Percentiles rank a stretch among this genome's conserved stretches.
Evolutionary conservation across 2,113 vertebrate genomes (phyloP).

Genomic region (Polyodon spathula): DNA sequence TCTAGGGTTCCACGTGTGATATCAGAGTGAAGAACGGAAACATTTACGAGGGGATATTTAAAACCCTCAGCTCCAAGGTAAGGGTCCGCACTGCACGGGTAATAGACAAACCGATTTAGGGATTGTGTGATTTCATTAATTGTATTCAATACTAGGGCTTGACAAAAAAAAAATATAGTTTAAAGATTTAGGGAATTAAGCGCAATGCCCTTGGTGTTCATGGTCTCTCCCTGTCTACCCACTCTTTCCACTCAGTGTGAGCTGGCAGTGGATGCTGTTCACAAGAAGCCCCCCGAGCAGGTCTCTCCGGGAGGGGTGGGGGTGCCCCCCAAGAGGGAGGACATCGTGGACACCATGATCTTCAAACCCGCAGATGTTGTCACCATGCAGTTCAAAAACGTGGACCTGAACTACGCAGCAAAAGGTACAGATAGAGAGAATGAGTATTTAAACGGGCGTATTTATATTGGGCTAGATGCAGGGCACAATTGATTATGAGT

Average conservation of each 20-base stretch:
- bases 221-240: too few relatives aligned
- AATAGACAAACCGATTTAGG: too few relatives aligned
- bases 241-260: slow-evolving; percentile 66
- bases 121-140: too few relatives aligned
- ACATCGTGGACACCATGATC: slow-evolving; percentile 86
- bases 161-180: too few relatives aligned
- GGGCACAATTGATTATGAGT: too few relatives aligned
- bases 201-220: too few relatives aligned
- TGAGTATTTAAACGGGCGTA: too few relatives aligned
- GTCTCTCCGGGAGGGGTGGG: slow-evolving; percentile 43
- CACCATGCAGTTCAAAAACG: slow-evolving; percentile 78
- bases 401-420: slow-evolving; percentile 83
- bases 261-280: slow-evolving; percentile 82
- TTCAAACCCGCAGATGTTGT: slow-evolving; percentile 77
- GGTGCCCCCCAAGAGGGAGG: slow-evolving; percentile 65
- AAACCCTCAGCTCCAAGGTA: slow-evolving; percentile 82
- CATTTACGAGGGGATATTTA: slow-evolving; percentile 81
- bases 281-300: slow-evolving; percentile 56
- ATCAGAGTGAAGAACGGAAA: slow-evolving; percentile 80
- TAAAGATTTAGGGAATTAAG: too few relatives aligned
- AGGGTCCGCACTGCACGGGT: too few relatives aligned
- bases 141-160: too few relatives aligned
- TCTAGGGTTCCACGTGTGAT: slow-evolving; percentile 80
- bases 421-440: slow-evolving; percentile 64
- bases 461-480: too few relatives aligned